Percentiles rank a stretch among this genome's conserved stretches.
Evolutionary conservation across 2,113 vertebrate species (phyloP).

Genomic region (Pangasianodon hypophthalmus): DNA sequence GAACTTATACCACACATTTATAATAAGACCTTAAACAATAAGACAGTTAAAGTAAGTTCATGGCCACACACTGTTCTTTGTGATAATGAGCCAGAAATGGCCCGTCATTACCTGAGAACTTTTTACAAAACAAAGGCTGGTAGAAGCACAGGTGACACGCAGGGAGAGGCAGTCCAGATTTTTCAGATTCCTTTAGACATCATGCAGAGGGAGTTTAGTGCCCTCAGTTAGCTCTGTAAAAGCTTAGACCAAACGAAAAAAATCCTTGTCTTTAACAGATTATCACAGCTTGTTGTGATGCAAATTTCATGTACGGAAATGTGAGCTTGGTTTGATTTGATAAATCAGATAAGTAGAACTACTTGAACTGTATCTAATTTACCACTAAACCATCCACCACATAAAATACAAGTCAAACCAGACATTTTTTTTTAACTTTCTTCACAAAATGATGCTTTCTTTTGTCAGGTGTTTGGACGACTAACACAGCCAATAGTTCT

Average conservation of each 20-base stretch:
- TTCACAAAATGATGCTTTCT: no score
- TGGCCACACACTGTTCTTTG: neutral
- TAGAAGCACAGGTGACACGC: neutral
- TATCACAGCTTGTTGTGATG: neutral
- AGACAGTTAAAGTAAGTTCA: neutral
- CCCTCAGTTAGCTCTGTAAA: neutral
- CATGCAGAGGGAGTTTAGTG: neutral
- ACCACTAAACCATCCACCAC: neutral
- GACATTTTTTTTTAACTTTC: no score
- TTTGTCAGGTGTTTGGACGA: neutral
- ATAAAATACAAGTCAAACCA: neutral
- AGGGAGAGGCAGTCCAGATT: neutral
- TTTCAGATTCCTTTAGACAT: neutral
- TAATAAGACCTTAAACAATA: neutral
- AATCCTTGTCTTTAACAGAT: no score
- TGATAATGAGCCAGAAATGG: neutral
- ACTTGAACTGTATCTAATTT: neutral
- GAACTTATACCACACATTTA: no score
- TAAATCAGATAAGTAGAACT: neutral
- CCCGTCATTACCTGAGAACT: no score
- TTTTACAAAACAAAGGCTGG: neutral
- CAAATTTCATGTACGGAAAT: neutral
- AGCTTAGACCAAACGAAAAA: neutral
- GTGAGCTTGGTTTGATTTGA: neutral
- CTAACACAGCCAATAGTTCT: neutral